Evolutionary conservation across 2,113 vertebrate genomes (phyloP).

Genomic region (Bos indicus): DNA sequence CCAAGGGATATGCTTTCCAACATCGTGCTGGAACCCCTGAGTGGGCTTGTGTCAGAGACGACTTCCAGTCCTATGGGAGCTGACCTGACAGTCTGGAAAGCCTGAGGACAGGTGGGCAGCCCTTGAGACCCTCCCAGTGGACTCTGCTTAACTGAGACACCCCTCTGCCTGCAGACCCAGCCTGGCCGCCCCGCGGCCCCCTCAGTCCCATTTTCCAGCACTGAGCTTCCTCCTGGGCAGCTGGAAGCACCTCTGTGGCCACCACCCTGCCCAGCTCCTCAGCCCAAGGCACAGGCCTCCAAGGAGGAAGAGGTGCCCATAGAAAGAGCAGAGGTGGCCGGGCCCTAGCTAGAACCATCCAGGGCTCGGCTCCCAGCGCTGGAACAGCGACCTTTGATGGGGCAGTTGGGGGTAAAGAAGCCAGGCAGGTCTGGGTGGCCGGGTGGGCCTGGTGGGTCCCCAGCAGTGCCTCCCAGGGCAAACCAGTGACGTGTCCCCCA

Average conservation of each 20-base stretch:
- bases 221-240: too few relatives aligned
- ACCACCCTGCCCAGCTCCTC: background rate
- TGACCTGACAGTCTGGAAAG: background rate
- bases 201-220: background rate
- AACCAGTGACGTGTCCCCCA: rapidly evolving
- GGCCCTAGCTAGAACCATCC: rapidly evolving
- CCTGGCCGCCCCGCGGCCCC: rapidly evolving
- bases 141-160: rapidly evolving
- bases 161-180: background rate
- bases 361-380: rapidly evolving
- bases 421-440: background rate
- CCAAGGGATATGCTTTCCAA: background rate
- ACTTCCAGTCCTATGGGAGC: background rate
- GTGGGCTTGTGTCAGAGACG: rapidly evolving
- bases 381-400: background rate
- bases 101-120: background rate
- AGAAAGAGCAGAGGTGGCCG: rapidly evolving
- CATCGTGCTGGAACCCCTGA: background rate
- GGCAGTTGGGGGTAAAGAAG: rapidly evolving
- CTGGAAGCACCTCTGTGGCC: background rate
- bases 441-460: background rate
- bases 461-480: background rate
- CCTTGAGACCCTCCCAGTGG: rapidly evolving
- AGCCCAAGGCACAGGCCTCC: rapidly evolving
- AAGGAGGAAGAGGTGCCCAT: background rate